Conservation (phyloP, 1,140 invertebrate genomes). For the Penaeus indicus region DNA sequence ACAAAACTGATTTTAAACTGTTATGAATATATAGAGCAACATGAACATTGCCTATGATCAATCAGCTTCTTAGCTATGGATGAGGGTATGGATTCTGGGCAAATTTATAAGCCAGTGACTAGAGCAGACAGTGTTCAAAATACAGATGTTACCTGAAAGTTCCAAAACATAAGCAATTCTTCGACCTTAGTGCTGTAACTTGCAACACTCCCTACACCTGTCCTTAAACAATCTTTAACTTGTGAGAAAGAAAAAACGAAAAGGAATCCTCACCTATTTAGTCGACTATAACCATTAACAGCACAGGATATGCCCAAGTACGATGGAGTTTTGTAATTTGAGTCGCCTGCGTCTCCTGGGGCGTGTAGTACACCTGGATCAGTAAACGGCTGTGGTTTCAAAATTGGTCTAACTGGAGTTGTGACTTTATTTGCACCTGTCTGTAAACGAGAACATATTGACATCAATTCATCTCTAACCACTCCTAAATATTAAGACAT, state of each 20-base stretch:
- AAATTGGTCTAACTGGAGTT: conserved; percentile 40
- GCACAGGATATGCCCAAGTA: conserved; percentile 90
- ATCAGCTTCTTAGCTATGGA: too few relatives aligned
- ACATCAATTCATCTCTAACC: not conserved
- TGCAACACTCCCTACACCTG: too few relatives aligned
- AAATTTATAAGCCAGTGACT: too few relatives aligned
- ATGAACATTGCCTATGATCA: too few relatives aligned
- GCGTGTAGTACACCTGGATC: conserved; percentile 37
- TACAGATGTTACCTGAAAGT: too few relatives aligned
- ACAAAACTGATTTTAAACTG: too few relatives aligned
- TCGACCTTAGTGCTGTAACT: too few relatives aligned
- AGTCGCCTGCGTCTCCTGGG: not conserved
- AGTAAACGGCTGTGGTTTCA: conserved; percentile 44
- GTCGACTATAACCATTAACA: conserved; percentile 84
- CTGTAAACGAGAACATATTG: not conserved
- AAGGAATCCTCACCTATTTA: conserved; percentile 56
- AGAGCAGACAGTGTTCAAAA: too few relatives aligned
- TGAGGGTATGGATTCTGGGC: too few relatives aligned
- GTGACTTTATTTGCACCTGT: conserved; percentile 7
- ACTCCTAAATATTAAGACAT: not conserved
- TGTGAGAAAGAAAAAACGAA: not conserved
- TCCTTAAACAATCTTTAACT: not conserved
- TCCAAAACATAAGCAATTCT: too few relatives aligned
- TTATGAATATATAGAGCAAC: too few relatives aligned
- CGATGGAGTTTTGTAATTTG: conserved; percentile 75